Conservation (phyloP, 2,888 invertebrate species). For the Druceiella hillmani region DNA sequence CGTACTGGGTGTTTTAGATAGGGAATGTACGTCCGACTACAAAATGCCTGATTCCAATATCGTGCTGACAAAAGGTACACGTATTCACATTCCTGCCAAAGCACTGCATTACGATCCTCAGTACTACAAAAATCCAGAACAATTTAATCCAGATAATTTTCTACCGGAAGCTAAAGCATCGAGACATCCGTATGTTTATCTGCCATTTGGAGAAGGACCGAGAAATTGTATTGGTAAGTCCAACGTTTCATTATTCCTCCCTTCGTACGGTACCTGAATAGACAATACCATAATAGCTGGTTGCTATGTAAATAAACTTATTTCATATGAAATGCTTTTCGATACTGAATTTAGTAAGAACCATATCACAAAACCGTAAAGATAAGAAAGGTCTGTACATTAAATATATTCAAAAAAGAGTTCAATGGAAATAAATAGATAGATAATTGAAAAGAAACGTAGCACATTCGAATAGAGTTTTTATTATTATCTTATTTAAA, state of each 20-base stretch:
- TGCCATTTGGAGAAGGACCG: conserved; percentile 1
- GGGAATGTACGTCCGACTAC: neutral
- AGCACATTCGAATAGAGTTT: too few species aligned
- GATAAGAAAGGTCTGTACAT: too few species aligned
- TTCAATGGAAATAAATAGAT: too few species aligned
- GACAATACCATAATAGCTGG: too few species aligned
- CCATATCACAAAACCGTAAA: too few species aligned
- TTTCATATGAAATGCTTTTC: too few species aligned
- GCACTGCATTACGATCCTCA: conserved; percentile 3
- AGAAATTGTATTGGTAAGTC: neutral
- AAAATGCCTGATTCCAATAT: neutral
- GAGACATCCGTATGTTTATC: neutral
- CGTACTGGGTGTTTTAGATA: neutral
- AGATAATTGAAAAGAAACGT: too few species aligned
- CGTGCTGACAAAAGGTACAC: neutral
- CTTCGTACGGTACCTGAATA: too few species aligned
- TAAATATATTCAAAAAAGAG: too few species aligned
- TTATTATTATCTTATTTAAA: too few species aligned
- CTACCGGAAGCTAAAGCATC: neutral
- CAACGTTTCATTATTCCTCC: neutral
- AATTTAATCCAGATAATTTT: neutral
- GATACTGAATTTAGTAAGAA: too few species aligned
- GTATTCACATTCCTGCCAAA: neutral
- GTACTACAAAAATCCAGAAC: neutral
- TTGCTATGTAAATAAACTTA: too few species aligned